Base-by-base conservation (phyloP, 2,797 vertebrate species). In the Rhynchotus rufescens region DNA sequence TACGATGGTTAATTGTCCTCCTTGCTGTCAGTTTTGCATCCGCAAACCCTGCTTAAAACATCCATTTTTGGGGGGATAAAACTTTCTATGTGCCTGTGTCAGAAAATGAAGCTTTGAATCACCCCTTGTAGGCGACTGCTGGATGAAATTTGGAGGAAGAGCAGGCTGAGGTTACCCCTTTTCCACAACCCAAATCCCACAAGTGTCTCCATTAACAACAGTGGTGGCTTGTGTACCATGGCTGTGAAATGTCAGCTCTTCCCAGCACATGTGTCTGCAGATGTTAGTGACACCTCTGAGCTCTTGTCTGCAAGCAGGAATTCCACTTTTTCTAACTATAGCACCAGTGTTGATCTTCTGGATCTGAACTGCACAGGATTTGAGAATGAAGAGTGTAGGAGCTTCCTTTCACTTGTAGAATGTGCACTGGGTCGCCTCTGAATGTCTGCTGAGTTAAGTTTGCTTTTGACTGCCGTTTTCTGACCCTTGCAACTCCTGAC, bases 1-100 rank as follows among this genome's bases (percentile, higher is more conserved):
- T 71, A 21, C 2, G 42, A 15, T 1, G 3, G 11, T 52, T 25
- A 28, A 34, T 80, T 51, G 7, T 7, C 13, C 34, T 15, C 0
- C 32, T 89, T 57, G 26, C 6, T 45, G 52, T 19, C 4, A 25
- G 9, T 28, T 88, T 86, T 28, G 34, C 17, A 17, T 52, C 78
- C 81, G 51, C 5, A 0, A 23, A 25, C 23, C 12, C 23, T 36
- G 34, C 51, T 26, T 47, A 40, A 23, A 56, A 26, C 2, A 8
- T 20, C n/a, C 23, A 14, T 78, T 52, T 69, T 22, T 4, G 14
- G 21, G 54, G 19, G 19, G 51, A 44, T 1, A 5, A 19, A 66
- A 79, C 7, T 9, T 16, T 30, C 26, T 21, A 2, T 15, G 12
- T 42, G 28, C 15, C 3, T 22, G 13, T 36, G 34, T 28, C 60